Base-by-base conservation (phyloP, 2,888 invertebrate genomes). In the Pachydiplax longipennis region DNA sequence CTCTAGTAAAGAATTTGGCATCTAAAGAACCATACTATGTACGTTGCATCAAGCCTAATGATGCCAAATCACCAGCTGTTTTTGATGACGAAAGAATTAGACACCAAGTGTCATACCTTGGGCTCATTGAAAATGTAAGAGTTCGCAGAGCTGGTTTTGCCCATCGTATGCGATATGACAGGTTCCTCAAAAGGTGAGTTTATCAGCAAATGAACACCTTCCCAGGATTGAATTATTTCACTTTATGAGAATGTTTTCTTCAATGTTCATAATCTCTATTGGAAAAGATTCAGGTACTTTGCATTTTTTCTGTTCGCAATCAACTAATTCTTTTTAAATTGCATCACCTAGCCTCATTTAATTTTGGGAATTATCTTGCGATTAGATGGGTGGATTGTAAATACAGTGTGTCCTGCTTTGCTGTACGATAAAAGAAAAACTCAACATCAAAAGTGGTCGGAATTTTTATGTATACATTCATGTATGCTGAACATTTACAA, bases 61-160 rank as follows among this genome's bases (percentile, higher is more conserved):
- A 99, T 93, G 95, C 97, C 90, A 99, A 99, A 95, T 97, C 98
- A 65, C 96, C 99, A 0, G 95, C 96, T 73, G 95, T 96, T 80
- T 99, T 99, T 94, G 98, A 99, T 93, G 96, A 97, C 22, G 97
- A 97, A 93, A 95, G 98, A 93, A 96, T 96, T 37, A 94, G 94
- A 4, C 97, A 97, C 94, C 97, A 97, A 93, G 97, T 97, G 37
- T 95, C 96, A 91, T 99, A 99, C 94, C 95, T 99, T 81, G 99
- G 99, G 0, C 95, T 99, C 44, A 95, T 99, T 91, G 99, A 99
- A 95, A 99, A 99, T 94, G 98, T 99, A 82, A 96, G 99, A 91
- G 99, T 99, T 31, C 96, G 99, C 8, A 96, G 99, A 93, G 99
- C 99, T 91, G 99, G 99, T 81, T 99, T 99, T 95, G 99, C 99